These are phyloP conservation scores for Avahi laniger DNA, from an alignment of 2,797 vertebrate species.

Conservation along the genomic window DNA sequence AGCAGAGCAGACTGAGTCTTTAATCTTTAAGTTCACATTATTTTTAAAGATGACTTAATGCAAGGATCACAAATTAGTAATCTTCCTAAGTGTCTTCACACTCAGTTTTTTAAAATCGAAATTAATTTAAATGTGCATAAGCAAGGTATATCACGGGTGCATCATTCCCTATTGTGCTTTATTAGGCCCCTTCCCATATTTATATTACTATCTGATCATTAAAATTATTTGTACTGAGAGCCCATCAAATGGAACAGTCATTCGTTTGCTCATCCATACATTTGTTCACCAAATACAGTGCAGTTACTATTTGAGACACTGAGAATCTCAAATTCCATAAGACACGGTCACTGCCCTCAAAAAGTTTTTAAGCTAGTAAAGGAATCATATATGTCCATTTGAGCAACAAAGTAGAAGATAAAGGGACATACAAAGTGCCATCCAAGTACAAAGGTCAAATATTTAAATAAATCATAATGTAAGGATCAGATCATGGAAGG, in stretches of 20 bases:
- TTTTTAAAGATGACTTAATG: background rate
- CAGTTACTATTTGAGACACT: background rate
- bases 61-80: background rate
- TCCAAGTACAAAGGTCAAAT: background rate
- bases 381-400: background rate
- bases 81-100: background rate
- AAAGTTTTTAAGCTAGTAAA: background rate
- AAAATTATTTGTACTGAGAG: background rate
- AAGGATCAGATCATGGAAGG: background rate
- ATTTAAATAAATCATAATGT: slow-evolving; percentile 13
- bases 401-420: background rate
- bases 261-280: background rate
- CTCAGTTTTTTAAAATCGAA: background rate
- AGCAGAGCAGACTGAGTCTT: background rate
- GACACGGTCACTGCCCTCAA: background rate
- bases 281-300: background rate
- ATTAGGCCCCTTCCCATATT: background rate
- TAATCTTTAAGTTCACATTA: background rate
- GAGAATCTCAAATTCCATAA: background rate
- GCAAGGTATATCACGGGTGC: background rate
- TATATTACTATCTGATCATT: background rate
- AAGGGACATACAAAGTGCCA: background rate
- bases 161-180: background rate
- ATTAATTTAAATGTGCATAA: slow-evolving; percentile 15
- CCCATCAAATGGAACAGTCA: background rate